Evolutionary conservation across 2,797 vertebrate genomes (phyloP).

Genomic region (Crocodylus rhombifer): DNA sequence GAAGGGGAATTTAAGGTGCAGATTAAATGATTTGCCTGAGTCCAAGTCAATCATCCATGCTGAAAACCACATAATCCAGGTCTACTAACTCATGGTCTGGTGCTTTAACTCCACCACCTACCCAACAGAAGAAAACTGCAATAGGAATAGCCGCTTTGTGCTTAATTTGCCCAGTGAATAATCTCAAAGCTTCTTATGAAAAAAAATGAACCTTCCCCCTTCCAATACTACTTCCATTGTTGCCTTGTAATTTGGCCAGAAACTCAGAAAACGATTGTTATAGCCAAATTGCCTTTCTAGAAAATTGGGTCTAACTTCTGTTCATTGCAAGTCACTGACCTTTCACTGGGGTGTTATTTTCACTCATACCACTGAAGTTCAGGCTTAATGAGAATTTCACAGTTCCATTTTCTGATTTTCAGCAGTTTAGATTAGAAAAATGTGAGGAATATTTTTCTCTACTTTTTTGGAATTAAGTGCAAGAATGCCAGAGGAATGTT

Average conservation of each 20-base stretch:
- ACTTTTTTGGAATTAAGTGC: not conserved
- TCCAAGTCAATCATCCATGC: slow-evolving; percentile 37
- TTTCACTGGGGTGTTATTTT: slow-evolving; percentile 37
- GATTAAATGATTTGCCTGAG: slow-evolving; percentile 56
- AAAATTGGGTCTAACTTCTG: not conserved
- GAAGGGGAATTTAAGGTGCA: slow-evolving; percentile 38
- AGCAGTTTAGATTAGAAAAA: not conserved
- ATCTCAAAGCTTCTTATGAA: slow-evolving; percentile 54
- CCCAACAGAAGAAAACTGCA: not conserved
- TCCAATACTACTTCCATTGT: not conserved
- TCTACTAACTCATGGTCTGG: slow-evolving; percentile 45
- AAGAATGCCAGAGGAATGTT: not conserved
- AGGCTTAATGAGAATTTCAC: slow-evolving; percentile 46
- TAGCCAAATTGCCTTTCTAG: not conserved
- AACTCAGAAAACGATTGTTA: not conserved
- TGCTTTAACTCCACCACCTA: slow-evolving; percentile 9
- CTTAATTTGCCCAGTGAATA: slow-evolving; percentile 10
- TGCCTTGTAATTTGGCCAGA: slow-evolving; percentile 30
- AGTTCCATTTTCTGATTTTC: slow-evolving; percentile 29
- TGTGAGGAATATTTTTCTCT: not conserved
- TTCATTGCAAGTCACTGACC: slow-evolving; percentile 7
- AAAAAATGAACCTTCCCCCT: slow-evolving; percentile 19
- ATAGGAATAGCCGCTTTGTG: not conserved
- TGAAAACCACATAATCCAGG: slow-evolving; percentile 2
- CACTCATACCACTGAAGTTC: slow-evolving; percentile 11